A percentile compares a stretch with the other conserved stretches of the same genome.
Conservation (phyloP, 35 echinoderm and acorn worm species). For the Ophiothrix spiculata region DNA sequence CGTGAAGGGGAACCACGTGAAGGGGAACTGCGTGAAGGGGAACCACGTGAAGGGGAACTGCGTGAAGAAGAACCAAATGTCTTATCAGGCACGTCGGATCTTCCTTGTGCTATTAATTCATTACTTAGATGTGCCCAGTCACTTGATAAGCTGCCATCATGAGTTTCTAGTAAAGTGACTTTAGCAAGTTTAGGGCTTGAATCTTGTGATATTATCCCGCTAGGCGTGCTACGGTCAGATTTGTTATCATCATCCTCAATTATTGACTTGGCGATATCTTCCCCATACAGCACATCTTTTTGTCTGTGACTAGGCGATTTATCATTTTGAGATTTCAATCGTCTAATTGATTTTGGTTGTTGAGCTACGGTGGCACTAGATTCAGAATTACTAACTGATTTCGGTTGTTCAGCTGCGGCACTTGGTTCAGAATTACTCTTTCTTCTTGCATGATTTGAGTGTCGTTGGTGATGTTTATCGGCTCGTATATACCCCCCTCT, state of each 20-base stretch:
- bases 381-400: background rate
- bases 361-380: background rate
- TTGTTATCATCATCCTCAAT: background rate
- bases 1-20: background rate
- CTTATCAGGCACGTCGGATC: background rate
- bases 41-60: too few relatives aligned
- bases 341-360: background rate
- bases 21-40: too few relatives aligned
- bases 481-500: background rate
- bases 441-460: background rate
- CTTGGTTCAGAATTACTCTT: constrained; percentile 20
- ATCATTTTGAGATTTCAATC: background rate
- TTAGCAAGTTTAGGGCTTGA: background rate
- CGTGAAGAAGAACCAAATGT: background rate
- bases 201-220: background rate
- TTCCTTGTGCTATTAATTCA: background rate
- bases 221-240: background rate
- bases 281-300: background rate
- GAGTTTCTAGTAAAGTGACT: background rate
- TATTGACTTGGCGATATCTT: background rate
- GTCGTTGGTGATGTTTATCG: background rate
- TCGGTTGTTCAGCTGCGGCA: background rate
- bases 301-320: background rate
- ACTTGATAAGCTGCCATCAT: background rate
- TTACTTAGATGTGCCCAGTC: constrained; percentile 29